phyloP scores from a whole-genome alignment of 2,797 vertebrate genomes.

The Clarias laeviceps region DNA sequence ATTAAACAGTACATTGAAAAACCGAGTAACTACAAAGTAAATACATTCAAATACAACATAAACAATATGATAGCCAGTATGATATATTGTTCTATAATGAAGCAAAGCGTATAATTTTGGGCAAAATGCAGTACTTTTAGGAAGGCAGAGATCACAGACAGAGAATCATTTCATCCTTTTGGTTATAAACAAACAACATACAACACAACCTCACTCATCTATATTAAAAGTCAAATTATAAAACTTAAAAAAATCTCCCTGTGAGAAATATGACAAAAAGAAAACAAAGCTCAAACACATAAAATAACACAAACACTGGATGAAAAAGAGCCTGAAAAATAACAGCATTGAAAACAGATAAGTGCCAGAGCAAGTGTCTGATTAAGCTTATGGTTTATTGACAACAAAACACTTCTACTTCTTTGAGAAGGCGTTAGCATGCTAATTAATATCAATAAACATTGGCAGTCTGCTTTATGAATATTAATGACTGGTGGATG shows the following conservation, averaged over 20 bases:
- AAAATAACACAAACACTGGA: background rate
- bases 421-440: background rate
- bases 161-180: background rate
- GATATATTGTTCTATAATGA: background rate
- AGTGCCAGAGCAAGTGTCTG: background rate
- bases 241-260: background rate
- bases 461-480: background rate
- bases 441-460: background rate
- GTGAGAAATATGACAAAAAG: background rate
- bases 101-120: background rate
- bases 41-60: background rate
- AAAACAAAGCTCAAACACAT: background rate
- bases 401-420: background rate
- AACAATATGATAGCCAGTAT: background rate
- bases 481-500: constrained; percentile 1
- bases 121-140: background rate
- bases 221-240: background rate
- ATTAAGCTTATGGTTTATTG: background rate
- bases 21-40: background rate
- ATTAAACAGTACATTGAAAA: background rate
- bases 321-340: background rate
- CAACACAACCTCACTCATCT: background rate
- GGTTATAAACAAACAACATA: background rate
- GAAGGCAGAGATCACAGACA: background rate
- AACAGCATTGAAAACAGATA: background rate